phyloP scores from a whole-genome alignment of 2,888 invertebrate species.

The Caenorhabditis uteleia region DNA sequence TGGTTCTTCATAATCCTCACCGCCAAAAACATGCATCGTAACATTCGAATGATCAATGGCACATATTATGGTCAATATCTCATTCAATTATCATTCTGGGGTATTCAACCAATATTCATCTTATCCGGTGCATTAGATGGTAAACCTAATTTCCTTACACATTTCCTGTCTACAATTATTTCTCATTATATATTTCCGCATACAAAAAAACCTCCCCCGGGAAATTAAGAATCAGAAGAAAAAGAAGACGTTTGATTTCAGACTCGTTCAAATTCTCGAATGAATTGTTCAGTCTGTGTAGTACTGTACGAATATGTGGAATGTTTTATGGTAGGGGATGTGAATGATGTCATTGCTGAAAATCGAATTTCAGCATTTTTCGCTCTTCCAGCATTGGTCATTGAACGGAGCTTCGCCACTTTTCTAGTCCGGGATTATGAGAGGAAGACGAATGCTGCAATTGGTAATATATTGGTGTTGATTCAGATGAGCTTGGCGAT shows the following conservation, averaged over 20 bases:
- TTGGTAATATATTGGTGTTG: conserved; percentile 10
- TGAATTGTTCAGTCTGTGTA: too few species aligned
- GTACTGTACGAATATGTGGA: too few species aligned
- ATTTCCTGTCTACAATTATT: too few species aligned
- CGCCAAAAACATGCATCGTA: conserved; percentile 17
- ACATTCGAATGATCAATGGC: conserved; percentile 13
- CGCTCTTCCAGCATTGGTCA: conserved; percentile 21
- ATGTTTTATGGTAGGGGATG: too few species aligned
- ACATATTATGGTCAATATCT: conserved; percentile 26
- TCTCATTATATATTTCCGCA: too few species aligned
- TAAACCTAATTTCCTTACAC: neutral
- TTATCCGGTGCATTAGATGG: conserved; percentile 11
- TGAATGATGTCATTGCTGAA: too few species aligned
- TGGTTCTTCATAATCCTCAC: conserved; percentile 23
- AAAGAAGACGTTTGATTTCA: too few species aligned
- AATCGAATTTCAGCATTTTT: conserved; percentile 21
- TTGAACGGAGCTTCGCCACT: conserved; percentile 30
- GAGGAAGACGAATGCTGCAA: conserved; percentile 3
- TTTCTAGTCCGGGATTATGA: conserved; percentile 23
- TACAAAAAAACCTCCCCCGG: too few species aligned
- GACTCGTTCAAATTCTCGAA: too few species aligned
- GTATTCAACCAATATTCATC: conserved; percentile 21
- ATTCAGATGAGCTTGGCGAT: conserved; percentile 9
- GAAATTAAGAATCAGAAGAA: too few species aligned
- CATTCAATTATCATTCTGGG: conserved; percentile 22